Conservation (phyloP, 1,140 invertebrate species). For the Trichonephila clavata region DNA sequence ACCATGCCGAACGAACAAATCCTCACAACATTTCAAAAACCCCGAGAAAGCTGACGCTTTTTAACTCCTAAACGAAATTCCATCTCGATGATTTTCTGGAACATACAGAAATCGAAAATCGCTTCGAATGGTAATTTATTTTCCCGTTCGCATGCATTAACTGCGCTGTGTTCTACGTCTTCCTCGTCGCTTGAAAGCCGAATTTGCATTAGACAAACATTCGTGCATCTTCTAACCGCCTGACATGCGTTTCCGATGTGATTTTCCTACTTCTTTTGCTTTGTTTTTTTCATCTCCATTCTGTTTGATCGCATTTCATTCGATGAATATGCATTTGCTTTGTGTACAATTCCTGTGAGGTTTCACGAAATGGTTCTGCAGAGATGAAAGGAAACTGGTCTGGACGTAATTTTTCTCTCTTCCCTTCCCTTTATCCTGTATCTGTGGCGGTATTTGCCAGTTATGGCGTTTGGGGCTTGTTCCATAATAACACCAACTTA, state of each 20-base stretch:
- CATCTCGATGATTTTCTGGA: not conserved
- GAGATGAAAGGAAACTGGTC: conserved; percentile 43
- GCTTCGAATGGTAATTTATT: conserved; percentile 23
- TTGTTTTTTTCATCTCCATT: conserved; percentile 28
- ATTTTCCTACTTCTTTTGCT: conserved; percentile 17
- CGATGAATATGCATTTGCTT: conserved; percentile 49
- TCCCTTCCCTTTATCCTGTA: not conserved
- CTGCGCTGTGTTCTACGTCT: not conserved
- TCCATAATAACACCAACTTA: too few relatives aligned
- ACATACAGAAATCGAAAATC: conserved; percentile 5
- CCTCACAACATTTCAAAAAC: not conserved
- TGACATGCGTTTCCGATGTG: conserved; percentile 1
- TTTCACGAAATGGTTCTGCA: conserved; percentile 34
- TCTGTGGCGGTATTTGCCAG: not conserved
- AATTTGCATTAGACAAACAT: conserved; percentile 43
- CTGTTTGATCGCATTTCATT: conserved; percentile 45
- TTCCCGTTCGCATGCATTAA: not conserved
- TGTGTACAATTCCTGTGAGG: conserved; percentile 44
- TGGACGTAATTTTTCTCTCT: not conserved
- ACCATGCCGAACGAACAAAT: not conserved
- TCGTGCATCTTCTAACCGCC: conserved; percentile 20
- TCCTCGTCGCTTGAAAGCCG: not conserved
- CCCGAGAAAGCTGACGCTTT: not conserved
- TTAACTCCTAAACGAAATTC: conserved; percentile 5
- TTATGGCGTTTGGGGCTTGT: not conserved